Evolutionary conservation across 23 tunicate genomes (phyloP).

Genomic region (Phallusia fumigata): DNA sequence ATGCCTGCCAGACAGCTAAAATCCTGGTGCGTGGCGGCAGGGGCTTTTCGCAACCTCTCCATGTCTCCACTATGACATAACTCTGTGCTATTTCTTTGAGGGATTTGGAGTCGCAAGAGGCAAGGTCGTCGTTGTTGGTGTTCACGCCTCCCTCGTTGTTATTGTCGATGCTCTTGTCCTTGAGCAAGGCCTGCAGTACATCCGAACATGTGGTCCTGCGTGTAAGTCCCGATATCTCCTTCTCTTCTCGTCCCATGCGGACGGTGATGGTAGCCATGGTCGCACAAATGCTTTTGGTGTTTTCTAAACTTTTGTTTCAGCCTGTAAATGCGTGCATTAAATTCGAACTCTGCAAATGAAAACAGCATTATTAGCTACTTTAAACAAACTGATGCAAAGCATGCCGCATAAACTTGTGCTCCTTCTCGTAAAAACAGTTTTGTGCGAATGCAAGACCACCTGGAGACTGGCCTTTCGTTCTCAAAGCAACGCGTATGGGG

Average conservation of each 20-base stretch:
- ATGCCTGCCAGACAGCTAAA: conserved; percentile 91
- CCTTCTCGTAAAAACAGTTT: too few species aligned
- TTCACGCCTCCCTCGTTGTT: conserved; percentile 5
- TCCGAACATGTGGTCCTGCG: conserved; percentile 81
- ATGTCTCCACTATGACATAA: conserved; percentile 87
- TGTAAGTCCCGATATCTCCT: conserved; percentile 87
- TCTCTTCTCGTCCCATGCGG: conserved; percentile 75
- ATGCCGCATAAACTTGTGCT: too few species aligned
- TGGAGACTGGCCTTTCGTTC: too few species aligned
- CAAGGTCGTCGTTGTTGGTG: conserved; percentile 14
- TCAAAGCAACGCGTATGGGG: too few species aligned
- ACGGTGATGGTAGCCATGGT: conserved; percentile 76
- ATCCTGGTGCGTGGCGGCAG: conserved; percentile 85
- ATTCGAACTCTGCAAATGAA: too few species aligned
- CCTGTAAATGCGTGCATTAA: too few species aligned
- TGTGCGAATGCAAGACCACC: too few species aligned
- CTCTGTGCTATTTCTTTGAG: conserved; percentile 65
- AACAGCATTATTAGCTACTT: too few species aligned
- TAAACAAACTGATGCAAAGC: too few species aligned
- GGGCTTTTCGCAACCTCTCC: conserved; percentile 90
- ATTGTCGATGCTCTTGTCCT: conserved; percentile 46
- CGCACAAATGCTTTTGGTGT: not conserved
- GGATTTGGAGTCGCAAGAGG: conserved; percentile 28
- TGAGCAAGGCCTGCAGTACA: conserved; percentile 75
- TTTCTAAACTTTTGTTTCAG: not conserved